Percentiles rank a stretch among this genome's conserved stretches.
Conservation (phyloP, 2,888 invertebrate genomes). For the Physocephala rufipes region DNA sequence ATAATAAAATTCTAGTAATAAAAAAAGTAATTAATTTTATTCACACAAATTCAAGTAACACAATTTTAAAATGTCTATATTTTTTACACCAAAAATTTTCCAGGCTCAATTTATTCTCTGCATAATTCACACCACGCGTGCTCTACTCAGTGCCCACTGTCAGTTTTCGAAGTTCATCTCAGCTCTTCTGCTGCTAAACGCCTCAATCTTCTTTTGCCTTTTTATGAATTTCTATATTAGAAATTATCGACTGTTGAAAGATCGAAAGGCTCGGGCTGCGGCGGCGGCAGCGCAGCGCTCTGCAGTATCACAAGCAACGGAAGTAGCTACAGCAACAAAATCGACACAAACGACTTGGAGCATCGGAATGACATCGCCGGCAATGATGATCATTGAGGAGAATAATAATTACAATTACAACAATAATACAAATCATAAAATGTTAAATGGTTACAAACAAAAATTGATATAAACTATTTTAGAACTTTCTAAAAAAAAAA, state of each 20-base stretch:
- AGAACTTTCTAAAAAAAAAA: neutral
- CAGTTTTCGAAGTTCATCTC: slow-evolving; percentile 72
- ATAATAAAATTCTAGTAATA: no score
- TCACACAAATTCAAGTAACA: slow-evolving; percentile 8
- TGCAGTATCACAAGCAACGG: no score
- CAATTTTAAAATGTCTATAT: neutral
- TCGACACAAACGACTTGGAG: no score
- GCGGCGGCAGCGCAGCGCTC: slow-evolving; percentile 1
- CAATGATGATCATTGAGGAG: slow-evolving; percentile 40
- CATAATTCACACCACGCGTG: slow-evolving; percentile 63
- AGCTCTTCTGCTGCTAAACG: slow-evolving; percentile 78
- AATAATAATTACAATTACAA: slow-evolving; percentile 45
- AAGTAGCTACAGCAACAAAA: no score
- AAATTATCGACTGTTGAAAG: slow-evolving; percentile 72
- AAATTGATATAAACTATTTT: slow-evolving; percentile 52
- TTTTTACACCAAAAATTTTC: slow-evolving; percentile 39
- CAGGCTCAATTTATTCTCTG: slow-evolving; percentile 67
- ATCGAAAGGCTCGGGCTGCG: slow-evolving; percentile 29
- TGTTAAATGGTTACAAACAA: slow-evolving; percentile 48
- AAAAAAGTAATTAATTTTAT: no score
- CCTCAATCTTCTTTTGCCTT: slow-evolving; percentile 87
- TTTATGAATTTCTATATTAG: slow-evolving; percentile 92
- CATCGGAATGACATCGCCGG: slow-evolving; percentile 8
- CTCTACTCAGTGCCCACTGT: slow-evolving; percentile 63
- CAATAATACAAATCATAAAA: slow-evolving; percentile 49